Percentiles rank a stretch among this genome's conserved stretches.
These are phyloP conservation scores for Noctua fimbriata DNA, from an alignment of 2,888 invertebrate genomes.

Conservation along the genomic window DNA sequence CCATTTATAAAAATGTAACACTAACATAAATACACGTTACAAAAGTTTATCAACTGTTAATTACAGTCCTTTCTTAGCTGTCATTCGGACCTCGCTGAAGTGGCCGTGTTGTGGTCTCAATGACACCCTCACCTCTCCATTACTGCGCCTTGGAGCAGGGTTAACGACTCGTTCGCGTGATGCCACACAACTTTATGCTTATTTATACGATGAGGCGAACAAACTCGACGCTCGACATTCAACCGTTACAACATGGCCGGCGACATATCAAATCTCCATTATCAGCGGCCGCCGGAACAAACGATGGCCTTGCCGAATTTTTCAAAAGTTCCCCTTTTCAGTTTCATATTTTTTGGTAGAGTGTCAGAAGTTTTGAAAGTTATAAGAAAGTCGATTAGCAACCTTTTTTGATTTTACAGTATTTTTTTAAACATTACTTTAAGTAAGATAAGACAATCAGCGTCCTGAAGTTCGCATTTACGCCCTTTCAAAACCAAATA, in stretches of 20 bases:
- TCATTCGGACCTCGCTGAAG: slow-evolving; percentile 77
- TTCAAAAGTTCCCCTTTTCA: slow-evolving; percentile 38
- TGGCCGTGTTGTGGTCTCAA: slow-evolving; percentile 82
- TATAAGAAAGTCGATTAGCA: slow-evolving; percentile 9
- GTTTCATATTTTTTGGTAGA: slow-evolving; percentile 41
- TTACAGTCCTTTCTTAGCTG: slow-evolving; percentile 79
- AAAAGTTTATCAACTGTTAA: slow-evolving; percentile 75
- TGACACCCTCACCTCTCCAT: slow-evolving; percentile 87
- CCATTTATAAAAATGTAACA: slow-evolving; percentile 33
- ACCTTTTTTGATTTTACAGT: not conserved
- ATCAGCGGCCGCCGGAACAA: slow-evolving; percentile 75
- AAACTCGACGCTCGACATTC: slow-evolving; percentile 82
- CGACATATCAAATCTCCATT: slow-evolving; percentile 88
- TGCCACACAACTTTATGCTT: slow-evolving; percentile 85
- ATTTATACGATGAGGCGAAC: slow-evolving; percentile 87
- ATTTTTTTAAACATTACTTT: not conserved
- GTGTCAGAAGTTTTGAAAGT: slow-evolving; percentile 27
- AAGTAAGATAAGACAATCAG: not conserved
- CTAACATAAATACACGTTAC: slow-evolving; percentile 42
- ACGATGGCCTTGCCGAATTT: slow-evolving; percentile 65
- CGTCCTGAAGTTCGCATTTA: not conserved
- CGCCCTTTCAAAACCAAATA: not conserved
- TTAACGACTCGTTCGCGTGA: slow-evolving; percentile 89
- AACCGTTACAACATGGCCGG: slow-evolving; percentile 80
- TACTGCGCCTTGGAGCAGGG: slow-evolving; percentile 83